These are phyloP conservation scores for Hylyphantes graminicola DNA, from an alignment of 1,140 invertebrate genomes.

Conservation along the genomic window DNA sequence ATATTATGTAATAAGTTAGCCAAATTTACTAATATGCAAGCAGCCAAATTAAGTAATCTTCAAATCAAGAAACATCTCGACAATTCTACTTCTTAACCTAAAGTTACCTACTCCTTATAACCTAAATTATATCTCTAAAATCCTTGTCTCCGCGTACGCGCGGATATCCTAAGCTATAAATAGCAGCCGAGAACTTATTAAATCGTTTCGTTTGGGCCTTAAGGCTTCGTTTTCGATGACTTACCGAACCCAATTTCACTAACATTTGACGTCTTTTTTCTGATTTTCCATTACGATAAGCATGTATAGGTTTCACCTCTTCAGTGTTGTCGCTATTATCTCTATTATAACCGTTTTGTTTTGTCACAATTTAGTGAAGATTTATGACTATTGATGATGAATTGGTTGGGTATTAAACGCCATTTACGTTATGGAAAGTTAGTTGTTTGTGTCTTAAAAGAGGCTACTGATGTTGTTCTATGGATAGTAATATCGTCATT, in stretches of 20 bases:
- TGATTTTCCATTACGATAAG: background rate
- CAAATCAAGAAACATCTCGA: background rate
- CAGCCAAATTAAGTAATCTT: background rate
- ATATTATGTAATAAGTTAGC: too few relatives aligned
- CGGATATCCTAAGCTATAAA: background rate
- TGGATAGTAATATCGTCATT: background rate
- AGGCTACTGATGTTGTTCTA: constrained; percentile 2
- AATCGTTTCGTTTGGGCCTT: background rate
- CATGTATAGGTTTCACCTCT: too few relatives aligned
- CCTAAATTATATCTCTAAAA: background rate
- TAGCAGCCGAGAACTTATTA: background rate
- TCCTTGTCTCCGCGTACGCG: too few relatives aligned
- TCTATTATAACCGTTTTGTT: background rate
- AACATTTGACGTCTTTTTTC: background rate
- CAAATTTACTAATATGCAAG: too few relatives aligned
- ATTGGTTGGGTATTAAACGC: too few relatives aligned
- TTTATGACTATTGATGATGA: background rate
- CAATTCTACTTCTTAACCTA: background rate
- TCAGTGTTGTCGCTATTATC: background rate
- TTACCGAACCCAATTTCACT: background rate
- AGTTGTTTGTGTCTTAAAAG: background rate
- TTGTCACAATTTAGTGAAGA: background rate
- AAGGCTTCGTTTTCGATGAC: background rate
- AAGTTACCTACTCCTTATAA: background rate
- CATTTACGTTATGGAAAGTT: background rate